Percentiles rank a stretch among this genome's conserved stretches.
These are phyloP conservation scores for Drosophila monieri DNA, from an alignment of 2,888 invertebrate genomes.

Conservation along the genomic window DNA sequence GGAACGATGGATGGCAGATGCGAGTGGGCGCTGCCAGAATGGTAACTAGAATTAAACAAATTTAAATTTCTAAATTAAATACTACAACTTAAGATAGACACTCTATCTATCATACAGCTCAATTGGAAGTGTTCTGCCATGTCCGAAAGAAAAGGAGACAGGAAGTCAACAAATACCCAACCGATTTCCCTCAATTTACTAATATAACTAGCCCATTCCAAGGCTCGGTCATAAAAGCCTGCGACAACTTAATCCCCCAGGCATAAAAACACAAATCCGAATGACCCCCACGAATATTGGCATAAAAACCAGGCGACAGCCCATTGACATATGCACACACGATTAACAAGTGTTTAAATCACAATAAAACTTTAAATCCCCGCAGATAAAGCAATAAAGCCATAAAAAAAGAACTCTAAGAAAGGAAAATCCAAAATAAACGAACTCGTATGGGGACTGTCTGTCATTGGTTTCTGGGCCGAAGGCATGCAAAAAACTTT, in stretches of 20 bases:
- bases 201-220: not conserved
- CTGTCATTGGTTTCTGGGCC: slow-evolving; percentile 23
- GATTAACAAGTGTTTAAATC: slow-evolving; percentile 80
- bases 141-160: no score
- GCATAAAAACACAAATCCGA: slow-evolving; percentile 2
- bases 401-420: slow-evolving; percentile 67
- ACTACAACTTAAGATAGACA: not conserved
- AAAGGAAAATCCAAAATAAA: slow-evolving; percentile 57
- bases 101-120: no score
- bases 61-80: slow-evolving; percentile 58
- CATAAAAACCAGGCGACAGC: slow-evolving; percentile 44
- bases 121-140: no score
- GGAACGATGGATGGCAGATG: slow-evolving; percentile 70
- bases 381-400: slow-evolving; percentile 75
- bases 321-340: slow-evolving; percentile 76
- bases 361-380: slow-evolving; percentile 79
- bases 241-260: slow-evolving; percentile 62
- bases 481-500: slow-evolving; percentile 69
- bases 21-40: slow-evolving; percentile 10
- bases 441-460: slow-evolving; percentile 46
- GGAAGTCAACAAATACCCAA: not conserved
- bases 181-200: not conserved
- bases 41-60: slow-evolving; percentile 45
- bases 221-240: slow-evolving; percentile 26
- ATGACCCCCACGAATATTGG: slow-evolving; percentile 26